These are phyloP conservation scores for Cordylochernes scorpioides DNA, from an alignment of 2,888 invertebrate genomes.

Conservation along the genomic window DNA sequence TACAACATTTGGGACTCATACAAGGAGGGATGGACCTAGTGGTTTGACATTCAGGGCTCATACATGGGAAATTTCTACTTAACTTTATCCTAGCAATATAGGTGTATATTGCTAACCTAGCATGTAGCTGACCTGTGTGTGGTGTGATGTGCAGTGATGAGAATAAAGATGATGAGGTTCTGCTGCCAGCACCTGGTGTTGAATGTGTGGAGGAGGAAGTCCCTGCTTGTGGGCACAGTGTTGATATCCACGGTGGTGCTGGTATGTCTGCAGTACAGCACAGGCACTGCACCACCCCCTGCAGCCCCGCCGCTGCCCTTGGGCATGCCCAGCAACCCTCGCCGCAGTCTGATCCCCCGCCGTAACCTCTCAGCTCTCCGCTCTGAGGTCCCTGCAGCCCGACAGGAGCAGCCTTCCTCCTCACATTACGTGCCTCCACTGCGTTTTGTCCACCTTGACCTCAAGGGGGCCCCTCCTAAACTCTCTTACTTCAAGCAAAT, in stretches of 20 bases:
- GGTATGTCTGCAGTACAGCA: conserved; percentile 12
- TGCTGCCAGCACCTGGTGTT: conserved; percentile 10
- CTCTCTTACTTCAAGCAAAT: conserved; percentile 15
- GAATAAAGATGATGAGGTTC: too few species aligned
- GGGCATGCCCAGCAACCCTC: conserved; percentile 4
- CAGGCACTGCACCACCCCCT: conserved; percentile 5
- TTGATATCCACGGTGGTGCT: conserved; percentile 9
- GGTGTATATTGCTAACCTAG: too few species aligned
- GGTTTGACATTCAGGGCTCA: too few species aligned
- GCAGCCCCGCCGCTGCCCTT: conserved; percentile 6
- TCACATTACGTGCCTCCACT: conserved; percentile 7
- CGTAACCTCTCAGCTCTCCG: conserved; percentile 11
- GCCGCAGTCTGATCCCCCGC: conserved; percentile 9
- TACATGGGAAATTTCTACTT: too few species aligned
- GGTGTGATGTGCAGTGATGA: too few species aligned
- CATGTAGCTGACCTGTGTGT: too few species aligned
- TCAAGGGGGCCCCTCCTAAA: conserved; percentile 13
- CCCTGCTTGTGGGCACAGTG: conserved; percentile 10
- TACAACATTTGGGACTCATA: too few species aligned
- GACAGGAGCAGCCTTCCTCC: conserved; percentile 1
- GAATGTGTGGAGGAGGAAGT: conserved; percentile 11
- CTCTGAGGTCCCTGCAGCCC: background rate
- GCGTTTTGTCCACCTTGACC: conserved; percentile 12
- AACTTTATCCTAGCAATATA: too few species aligned
- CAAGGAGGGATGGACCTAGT: too few species aligned